Base-by-base conservation (phyloP, 2,113 vertebrate species). In the Syngnathus typhle region DNA sequence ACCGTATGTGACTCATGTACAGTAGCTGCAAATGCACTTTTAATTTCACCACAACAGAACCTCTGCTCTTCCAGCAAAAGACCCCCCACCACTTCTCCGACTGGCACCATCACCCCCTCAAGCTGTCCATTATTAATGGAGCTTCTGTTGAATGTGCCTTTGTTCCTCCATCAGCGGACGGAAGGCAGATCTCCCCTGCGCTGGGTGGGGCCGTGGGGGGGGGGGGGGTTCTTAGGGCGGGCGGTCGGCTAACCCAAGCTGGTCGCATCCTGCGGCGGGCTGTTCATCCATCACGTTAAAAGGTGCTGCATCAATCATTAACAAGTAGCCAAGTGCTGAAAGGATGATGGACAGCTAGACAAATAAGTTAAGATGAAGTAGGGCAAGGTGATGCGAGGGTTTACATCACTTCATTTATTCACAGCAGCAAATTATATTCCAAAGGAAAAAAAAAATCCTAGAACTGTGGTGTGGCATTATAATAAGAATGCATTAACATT, bases 241-340 rank as follows among this genome's bases (percentile, higher is more conserved):
- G 37, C 38, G 13, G 58, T 18, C 15, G 78, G 47, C 55, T 79
- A 74, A 80, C 76, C 78, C 82, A 72, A 81, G 73, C 74, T 69
- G 18, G 27, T 81, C 82, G 80, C 82, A 70, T 85, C 82, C 75
- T 80, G 77, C 76, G 64, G 75, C 75, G 73, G 78, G 49, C 64
- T 66, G 74, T 80, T 83, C 87, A 87, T 88, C 85, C 83, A 88
- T 88, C 85, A 88, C 87, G 84, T 89, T 85, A 88, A 80, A 80
- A 87, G 87, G 87, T 84, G 87, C 71, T 39, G 69, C 84, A 89
- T 89, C 81, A 88, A 88, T 88, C 88, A 89, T 88, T 89, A 87
- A 88, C 87, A 79, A 85, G 87, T 73, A 82, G 81, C 72, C 75
- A 70, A 73, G 64, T 67, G 79, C 66, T 87, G 85, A 88, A 84